A percentile compares a stretch with the other conserved stretches of the same genome.
These are phyloP conservation scores for Amphimedon queenslandica DNA, from an alignment of 37 sponge, comb jelly and placozoan species.

Conservation along the genomic window DNA sequence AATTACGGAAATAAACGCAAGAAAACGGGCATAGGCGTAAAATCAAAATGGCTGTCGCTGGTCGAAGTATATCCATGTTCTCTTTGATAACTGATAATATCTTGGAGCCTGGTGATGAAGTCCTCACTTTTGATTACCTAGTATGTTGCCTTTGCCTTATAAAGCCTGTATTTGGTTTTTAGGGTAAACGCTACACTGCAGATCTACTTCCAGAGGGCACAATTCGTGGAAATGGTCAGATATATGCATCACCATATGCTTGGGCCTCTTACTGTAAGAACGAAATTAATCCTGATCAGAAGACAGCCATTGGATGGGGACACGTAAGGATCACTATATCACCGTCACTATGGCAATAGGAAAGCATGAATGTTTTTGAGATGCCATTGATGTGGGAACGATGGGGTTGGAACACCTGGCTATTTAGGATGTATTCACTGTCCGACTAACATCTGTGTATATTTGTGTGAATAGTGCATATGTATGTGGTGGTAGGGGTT, in stretches of 20 bases:
- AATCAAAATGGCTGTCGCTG: constrained; percentile 31
- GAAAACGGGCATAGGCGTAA: too few relatives aligned
- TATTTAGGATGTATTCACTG: too few relatives aligned
- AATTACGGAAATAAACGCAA: too few relatives aligned
- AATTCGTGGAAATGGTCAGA: constrained; percentile 62
- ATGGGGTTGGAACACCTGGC: too few relatives aligned
- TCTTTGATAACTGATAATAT: constrained; percentile 60
- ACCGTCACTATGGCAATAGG: too few relatives aligned
- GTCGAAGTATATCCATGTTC: constrained; percentile 53
- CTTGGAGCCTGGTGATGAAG: constrained; percentile 55
- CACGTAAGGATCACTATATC: constrained; percentile 59
- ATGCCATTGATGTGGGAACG: too few relatives aligned
- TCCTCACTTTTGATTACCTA: constrained; percentile 71
- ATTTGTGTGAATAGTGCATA: constrained; percentile 11
- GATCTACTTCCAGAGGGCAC: constrained; percentile 74
- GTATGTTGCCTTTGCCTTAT: constrained; percentile 10
- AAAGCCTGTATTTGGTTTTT: not conserved
- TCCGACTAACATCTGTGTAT: not conserved
- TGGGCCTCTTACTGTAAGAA: constrained; percentile 91
- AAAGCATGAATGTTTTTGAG: too few relatives aligned
- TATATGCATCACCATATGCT: constrained; percentile 65
- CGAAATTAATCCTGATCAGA: constrained; percentile 72
- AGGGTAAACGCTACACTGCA: constrained; percentile 64
- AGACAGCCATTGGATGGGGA: constrained; percentile 83
- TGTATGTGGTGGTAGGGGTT: constrained; percentile 7